Conservation (phyloP, 2,888 invertebrate genomes). For the Ophonus ardosiacus region DNA sequence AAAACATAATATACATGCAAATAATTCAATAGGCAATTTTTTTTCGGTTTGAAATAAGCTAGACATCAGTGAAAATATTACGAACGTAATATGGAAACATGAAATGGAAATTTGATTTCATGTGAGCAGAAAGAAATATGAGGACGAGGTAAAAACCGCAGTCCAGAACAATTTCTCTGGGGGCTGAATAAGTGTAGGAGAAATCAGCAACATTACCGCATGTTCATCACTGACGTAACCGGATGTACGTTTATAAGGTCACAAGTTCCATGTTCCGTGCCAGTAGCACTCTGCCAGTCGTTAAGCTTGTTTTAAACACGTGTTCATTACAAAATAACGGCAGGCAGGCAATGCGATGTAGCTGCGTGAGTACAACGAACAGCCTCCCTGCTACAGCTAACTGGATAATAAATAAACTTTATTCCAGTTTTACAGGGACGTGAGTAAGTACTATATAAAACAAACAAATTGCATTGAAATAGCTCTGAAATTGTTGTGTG, state of each 20-base stretch:
- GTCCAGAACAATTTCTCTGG: too few relatives aligned
- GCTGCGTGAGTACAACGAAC: background rate
- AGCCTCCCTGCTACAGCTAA: constrained; percentile 10
- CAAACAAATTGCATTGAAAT: constrained; percentile 58
- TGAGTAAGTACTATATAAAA: constrained; percentile 59
- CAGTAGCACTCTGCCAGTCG: background rate
- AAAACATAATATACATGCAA: too few relatives aligned
- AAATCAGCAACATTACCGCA: constrained; percentile 1
- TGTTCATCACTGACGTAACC: constrained; percentile 5
- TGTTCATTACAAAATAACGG: constrained; percentile 52
- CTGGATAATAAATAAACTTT: constrained; percentile 59
- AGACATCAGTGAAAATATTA: too few relatives aligned
- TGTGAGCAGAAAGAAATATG: too few relatives aligned
- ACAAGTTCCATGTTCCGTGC: background rate
- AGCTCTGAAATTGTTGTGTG: constrained; percentile 17
- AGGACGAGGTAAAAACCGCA: too few relatives aligned
- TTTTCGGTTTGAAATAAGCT: too few relatives aligned
- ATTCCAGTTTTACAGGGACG: constrained; percentile 55
- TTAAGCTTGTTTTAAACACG: constrained; percentile 57
- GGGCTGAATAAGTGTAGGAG: background rate
- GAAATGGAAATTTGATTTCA: too few relatives aligned
- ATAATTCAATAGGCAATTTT: too few relatives aligned
- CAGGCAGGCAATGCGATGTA: constrained; percentile 15
- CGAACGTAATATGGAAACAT: too few relatives aligned
- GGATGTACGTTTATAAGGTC: background rate